Evolutionary conservation across 2,113 vertebrate species (phyloP), one percentile per base, ranked within the genome.

Genomic region (Festucalex cinctus): DNA sequence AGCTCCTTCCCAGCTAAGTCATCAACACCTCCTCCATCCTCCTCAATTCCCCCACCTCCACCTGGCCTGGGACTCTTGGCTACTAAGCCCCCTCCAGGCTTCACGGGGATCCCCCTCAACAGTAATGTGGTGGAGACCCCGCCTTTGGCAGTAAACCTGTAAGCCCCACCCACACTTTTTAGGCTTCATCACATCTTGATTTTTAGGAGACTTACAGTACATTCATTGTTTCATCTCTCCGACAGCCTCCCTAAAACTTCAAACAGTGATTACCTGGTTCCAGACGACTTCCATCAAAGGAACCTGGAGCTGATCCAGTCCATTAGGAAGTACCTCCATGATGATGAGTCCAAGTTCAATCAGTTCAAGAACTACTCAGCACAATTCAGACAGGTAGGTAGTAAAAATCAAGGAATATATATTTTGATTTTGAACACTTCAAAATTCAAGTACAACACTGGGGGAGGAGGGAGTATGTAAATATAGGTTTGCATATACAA

Each of bases 341-440:
- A 96, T 0, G 94, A 98, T 0, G 95, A 98, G 86, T 92, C 94
- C 51, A 92, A 92, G 82, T 98, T 99, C 88, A 95, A 94, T 82
- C 87, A 95, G 79, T 99, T 99, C 69, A 98, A 95, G 85, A 96
- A 91, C 51, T 94, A 94, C 66, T 98, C 97, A 12, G 94, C 95
- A 51, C 94, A 98, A 74, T 98, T 99, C 90, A 90, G 97, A 91
- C 96, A 98, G 95, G 97, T 99, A n/a, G n/a, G n/a, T n/a, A n/a
- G n/a, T n/a, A n/a, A n/a, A n/a, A n/a, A n/a, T n/a, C n/a, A n/a
- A n/a, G n/a, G n/a, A n/a, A n/a, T n/a, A n/a, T n/a, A n/a, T n/a
- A n/a, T n/a, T n/a, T n/a, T n/a, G n/a, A n/a, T n/a, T n/a, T n/a
- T n/a, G n/a, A n/a, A n/a, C n/a, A n/a, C n/a, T n/a, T n/a, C n/a